Evolutionary conservation across 2,113 vertebrate genomes (phyloP).

Genomic region (Aldabrachelys gigantea): DNA sequence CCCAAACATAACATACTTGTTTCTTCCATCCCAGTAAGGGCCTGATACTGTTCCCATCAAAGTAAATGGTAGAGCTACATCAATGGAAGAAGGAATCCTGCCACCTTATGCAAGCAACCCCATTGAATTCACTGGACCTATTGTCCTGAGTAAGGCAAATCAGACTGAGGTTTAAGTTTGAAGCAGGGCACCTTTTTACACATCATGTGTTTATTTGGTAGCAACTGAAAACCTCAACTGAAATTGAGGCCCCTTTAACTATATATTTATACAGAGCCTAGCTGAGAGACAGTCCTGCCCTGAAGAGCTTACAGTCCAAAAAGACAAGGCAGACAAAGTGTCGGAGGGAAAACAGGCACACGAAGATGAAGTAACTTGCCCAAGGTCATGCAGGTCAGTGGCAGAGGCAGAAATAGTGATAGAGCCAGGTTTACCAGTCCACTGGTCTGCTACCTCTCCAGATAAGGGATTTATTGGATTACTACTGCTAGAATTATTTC

Average conservation of each 20-base stretch:
- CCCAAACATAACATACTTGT: neutral
- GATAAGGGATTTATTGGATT: neutral
- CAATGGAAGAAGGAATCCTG: neutral
- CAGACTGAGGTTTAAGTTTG: neutral
- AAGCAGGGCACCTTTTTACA: neutral
- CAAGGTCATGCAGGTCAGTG: neutral
- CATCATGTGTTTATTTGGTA: neutral
- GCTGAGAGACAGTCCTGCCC: neutral
- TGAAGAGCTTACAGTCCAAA: neutral
- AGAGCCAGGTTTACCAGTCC: too few species aligned
- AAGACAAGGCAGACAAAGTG: neutral
- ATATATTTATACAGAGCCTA: neutral
- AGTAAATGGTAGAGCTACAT: neutral
- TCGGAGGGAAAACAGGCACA: neutral
- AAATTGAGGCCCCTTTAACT: neutral
- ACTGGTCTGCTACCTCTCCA: neutral
- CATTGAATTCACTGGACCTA: neutral
- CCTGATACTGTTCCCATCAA: neutral
- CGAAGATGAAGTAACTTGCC: neutral
- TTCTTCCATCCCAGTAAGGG: neutral
- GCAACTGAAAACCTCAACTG: neutral
- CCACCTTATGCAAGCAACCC: neutral
- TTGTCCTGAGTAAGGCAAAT: neutral
- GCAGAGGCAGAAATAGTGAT: neutral
- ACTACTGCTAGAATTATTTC: neutral